Evolutionary conservation across 2,113 vertebrate species (phyloP).

Genomic region (Bos indicus): DNA sequence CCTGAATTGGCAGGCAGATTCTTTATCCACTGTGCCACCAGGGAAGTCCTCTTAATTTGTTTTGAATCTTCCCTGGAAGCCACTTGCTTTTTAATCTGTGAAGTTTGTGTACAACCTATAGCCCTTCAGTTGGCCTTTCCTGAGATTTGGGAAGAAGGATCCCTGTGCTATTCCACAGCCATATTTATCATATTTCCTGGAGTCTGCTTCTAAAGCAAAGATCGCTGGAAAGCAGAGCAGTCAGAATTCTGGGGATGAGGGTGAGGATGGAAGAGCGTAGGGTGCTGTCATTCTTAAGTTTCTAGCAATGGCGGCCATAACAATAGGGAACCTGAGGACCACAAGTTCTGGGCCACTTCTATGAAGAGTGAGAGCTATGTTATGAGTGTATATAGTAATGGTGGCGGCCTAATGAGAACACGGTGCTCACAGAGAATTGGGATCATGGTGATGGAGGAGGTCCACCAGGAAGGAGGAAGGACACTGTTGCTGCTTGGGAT

Average conservation of each 20-base stretch:
- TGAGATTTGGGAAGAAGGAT: neutral
- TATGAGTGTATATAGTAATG: neutral
- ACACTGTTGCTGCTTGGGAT: neutral
- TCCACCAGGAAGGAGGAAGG: neutral
- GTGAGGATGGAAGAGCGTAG: neutral
- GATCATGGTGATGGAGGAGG: neutral
- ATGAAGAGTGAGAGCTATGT: neutral
- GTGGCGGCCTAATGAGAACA: neutral
- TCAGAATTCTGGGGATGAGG: neutral
- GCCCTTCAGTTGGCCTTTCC: neutral
- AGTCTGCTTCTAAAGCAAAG: neutral
- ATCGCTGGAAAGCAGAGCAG: neutral
- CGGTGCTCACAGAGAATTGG: neutral
- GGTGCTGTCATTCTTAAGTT: neutral
- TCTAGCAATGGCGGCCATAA: neutral
- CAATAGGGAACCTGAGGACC: neutral
- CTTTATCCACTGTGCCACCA: neutral
- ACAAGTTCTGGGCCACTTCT: neutral
- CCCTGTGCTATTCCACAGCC: too few species aligned
- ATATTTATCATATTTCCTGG: neutral
- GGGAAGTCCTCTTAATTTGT: neutral
- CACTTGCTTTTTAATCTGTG: neutral
- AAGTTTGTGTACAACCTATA: neutral
- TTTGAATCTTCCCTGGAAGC: neutral
- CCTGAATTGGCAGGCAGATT: neutral